phyloP scores from a whole-genome alignment of 2,113 vertebrate species.

The Cyprinodon tularosa region DNA sequence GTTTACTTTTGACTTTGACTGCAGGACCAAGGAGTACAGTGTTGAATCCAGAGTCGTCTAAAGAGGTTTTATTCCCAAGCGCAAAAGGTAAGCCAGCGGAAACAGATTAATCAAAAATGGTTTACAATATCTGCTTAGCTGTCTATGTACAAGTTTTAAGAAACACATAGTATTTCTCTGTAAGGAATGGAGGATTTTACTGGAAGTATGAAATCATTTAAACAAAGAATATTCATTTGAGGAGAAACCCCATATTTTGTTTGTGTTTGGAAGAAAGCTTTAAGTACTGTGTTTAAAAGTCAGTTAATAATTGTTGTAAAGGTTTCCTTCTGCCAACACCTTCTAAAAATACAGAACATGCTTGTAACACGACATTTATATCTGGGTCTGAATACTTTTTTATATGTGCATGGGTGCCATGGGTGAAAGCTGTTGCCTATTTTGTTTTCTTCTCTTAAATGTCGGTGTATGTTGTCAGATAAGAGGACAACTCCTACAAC shows the following conservation, averaged over 20 bases:
- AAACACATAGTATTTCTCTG: neutral
- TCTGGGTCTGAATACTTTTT: neutral
- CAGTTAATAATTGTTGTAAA: no score
- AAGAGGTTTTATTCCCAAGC: neutral
- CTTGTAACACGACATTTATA: no score
- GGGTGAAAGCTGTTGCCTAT: no score
- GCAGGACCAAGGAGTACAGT: neutral
- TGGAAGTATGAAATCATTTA: neutral
- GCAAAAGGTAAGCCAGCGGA: conserved; percentile 24
- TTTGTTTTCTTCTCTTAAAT: neutral
- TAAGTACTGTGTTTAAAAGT: neutral
- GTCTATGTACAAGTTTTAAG: neutral
- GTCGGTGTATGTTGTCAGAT: neutral
- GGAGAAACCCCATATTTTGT: neutral
- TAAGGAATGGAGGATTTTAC: neutral
- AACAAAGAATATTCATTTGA: neutral
- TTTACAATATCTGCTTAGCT: neutral
- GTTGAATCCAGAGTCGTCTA: neutral
- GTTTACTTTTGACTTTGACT: conserved; percentile 20
- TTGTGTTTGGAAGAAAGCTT: neutral
- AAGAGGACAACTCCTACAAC: neutral
- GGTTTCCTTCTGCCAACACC: no score
- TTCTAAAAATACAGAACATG: no score
- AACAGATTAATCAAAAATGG: neutral
- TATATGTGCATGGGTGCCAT: neutral